These are phyloP conservation scores for Flabesymbios commensalis DNA, from an alignment of 2,888 invertebrate genomes.

Conservation along the genomic window DNA sequence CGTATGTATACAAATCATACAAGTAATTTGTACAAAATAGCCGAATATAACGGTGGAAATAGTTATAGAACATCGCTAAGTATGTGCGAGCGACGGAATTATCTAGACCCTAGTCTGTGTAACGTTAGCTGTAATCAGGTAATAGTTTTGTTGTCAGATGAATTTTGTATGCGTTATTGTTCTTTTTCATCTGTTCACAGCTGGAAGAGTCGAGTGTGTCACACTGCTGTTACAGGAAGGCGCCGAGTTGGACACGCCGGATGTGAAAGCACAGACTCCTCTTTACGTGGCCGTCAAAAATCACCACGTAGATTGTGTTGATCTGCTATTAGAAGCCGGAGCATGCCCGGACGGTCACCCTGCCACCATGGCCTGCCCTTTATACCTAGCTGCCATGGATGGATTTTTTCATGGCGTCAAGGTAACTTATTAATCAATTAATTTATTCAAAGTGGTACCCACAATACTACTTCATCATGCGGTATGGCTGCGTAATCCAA, in stretches of 20 bases:
- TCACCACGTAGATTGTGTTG: constrained; percentile 37
- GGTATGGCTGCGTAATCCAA: no score
- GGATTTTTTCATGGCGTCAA: constrained; percentile 19
- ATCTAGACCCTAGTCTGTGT: no score
- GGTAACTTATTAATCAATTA: no score
- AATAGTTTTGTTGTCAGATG: neutral
- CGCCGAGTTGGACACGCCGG: constrained; percentile 36
- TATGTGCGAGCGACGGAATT: no score
- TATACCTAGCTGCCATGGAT: constrained; percentile 43
- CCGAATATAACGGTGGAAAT: neutral
- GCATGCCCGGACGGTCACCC: constrained; percentile 44
- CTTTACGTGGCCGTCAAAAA: constrained; percentile 45
- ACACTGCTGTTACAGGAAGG: constrained; percentile 33
- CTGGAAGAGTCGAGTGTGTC: constrained; percentile 33
- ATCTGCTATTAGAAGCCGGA: constrained; percentile 35
- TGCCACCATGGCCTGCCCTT: constrained; percentile 38
- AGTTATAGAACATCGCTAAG: no score
- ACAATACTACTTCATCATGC: no score
- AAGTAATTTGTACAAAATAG: neutral
- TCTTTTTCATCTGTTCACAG: constrained; percentile 24
- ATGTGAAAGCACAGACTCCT: constrained; percentile 48
- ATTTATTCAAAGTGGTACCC: no score
- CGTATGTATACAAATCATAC: no score
- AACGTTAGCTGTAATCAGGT: no score
- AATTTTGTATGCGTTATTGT: neutral